Evolutionary conservation across 2,113 vertebrate genomes (phyloP).

Genomic region (Scortum barcoo): DNA sequence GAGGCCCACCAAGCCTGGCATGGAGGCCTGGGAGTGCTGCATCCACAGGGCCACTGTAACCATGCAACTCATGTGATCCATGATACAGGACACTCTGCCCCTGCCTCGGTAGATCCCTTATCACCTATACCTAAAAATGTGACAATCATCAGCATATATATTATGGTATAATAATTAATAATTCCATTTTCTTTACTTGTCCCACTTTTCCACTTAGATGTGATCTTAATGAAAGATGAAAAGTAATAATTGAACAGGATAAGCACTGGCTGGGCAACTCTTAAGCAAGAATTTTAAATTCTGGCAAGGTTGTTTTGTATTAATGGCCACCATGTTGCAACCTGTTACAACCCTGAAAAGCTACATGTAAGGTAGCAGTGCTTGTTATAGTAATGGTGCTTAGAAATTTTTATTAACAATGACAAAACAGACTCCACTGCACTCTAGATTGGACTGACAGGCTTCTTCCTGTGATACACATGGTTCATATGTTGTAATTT

Average conservation of each 20-base stretch:
- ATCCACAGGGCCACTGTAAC: conserved; percentile 34
- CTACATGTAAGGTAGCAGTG: not conserved
- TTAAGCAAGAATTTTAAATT: not conserved
- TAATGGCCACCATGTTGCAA: not conserved
- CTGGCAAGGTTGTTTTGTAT: not conserved
- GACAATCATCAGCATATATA: not conserved
- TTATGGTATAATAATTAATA: not conserved
- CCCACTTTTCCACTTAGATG: not conserved
- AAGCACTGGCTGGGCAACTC: not conserved
- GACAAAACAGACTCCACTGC: not conserved
- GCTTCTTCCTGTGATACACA: too few relatives aligned
- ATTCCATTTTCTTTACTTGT: not conserved
- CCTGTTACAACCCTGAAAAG: too few relatives aligned
- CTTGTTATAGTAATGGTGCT: too few relatives aligned
- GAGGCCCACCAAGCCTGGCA: conserved; percentile 91
- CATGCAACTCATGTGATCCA: not conserved
- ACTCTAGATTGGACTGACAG: not conserved
- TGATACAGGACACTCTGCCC: conserved; percentile 7
- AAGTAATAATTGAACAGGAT: not conserved
- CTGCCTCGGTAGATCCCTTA: conserved; percentile 44
- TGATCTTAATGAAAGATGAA: not conserved
- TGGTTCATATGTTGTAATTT: too few relatives aligned
- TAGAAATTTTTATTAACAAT: too few relatives aligned
- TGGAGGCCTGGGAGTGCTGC: conserved; percentile 70
- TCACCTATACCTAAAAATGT: not conserved